phyloP scores from a whole-genome alignment of 2,113 vertebrate genomes.

The Mellivora capensis region DNA sequence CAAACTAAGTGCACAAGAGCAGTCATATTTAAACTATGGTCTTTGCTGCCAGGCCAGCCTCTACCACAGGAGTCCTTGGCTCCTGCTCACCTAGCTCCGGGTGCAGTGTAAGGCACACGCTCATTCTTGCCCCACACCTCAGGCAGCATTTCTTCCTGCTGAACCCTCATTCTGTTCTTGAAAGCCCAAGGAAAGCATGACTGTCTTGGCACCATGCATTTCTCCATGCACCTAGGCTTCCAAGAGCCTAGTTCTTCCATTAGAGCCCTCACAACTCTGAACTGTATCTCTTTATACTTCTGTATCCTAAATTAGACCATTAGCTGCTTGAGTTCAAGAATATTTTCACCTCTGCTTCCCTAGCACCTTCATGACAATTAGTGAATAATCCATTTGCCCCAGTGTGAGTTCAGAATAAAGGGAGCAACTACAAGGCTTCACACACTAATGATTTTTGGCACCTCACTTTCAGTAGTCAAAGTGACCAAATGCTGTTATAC shows the following conservation, averaged over 20 bases:
- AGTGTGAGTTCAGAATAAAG: not conserved
- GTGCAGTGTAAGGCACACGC: rapidly evolving
- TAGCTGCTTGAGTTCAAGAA: not conserved
- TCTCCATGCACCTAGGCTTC: not conserved
- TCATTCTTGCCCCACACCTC: not conserved
- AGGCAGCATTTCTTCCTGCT: not conserved
- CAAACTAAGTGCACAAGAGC: not conserved
- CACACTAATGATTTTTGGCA: not conserved
- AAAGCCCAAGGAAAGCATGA: not conserved
- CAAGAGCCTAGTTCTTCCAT: not conserved
- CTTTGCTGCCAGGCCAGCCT: not conserved
- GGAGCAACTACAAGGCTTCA: not conserved
- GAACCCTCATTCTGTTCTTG: not conserved
- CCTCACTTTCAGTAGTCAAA: not conserved
- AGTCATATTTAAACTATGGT: not conserved
- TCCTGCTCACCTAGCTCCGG: too few relatives aligned
- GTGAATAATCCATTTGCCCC: not conserved
- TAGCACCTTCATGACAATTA: not conserved
- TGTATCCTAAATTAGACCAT: not conserved
- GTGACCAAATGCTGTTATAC: not conserved
- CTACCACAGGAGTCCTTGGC: not conserved
- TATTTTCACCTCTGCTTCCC: not conserved
- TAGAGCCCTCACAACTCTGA: not conserved
- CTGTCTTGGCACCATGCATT: not conserved
- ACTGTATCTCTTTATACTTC: not conserved